A percentile compares a stretch with the other conserved stretches of the same genome.
These are phyloP conservation scores for Oncorhynchus gorbuscha DNA, from an alignment of 2,113 vertebrate genomes.

Conservation along the genomic window DNA sequence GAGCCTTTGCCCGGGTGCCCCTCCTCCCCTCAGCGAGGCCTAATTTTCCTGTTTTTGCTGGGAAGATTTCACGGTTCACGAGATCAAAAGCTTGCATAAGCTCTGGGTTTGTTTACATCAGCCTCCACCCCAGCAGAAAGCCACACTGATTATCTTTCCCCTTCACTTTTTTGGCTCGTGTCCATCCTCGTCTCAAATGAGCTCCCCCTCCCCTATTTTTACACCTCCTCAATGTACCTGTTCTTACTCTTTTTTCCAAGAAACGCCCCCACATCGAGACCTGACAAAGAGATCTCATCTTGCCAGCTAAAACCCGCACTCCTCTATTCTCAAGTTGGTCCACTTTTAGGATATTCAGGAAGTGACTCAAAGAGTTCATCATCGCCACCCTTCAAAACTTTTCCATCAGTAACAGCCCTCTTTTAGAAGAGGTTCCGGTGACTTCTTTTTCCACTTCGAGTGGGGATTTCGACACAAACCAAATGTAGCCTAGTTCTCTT, in stretches of 20 bases:
- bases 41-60: slow-evolving; percentile 64
- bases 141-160: slow-evolving; percentile 41
- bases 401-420: slow-evolving; percentile 19
- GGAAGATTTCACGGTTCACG: slow-evolving; percentile 69
- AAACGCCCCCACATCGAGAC: not conserved
- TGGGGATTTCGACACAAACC: slow-evolving; percentile 40
- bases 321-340: slow-evolving; percentile 10
- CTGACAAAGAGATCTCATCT: slow-evolving; percentile 12
- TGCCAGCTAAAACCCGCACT: not conserved
- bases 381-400: slow-evolving; percentile 14
- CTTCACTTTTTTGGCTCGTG: slow-evolving; percentile 39
- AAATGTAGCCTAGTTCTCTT: slow-evolving; percentile 47
- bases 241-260: slow-evolving; percentile 23
- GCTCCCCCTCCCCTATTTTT: slow-evolving; percentile 31
- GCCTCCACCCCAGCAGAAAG: slow-evolving; percentile 57
- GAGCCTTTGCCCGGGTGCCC: slow-evolving; percentile 53
- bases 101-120: slow-evolving; percentile 69
- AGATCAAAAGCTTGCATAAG: slow-evolving; percentile 71
- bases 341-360: slow-evolving; percentile 42
- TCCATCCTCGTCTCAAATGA: slow-evolving; percentile 36
- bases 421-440: not conserved
- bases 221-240: not conserved
- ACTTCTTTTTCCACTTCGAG: slow-evolving; percentile 17
- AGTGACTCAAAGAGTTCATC: slow-evolving; percentile 31
- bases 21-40: slow-evolving; percentile 54